These are phyloP conservation scores for Nasonia vitripennis DNA, from an alignment of 1,140 invertebrate genomes.

Conservation along the genomic window DNA sequence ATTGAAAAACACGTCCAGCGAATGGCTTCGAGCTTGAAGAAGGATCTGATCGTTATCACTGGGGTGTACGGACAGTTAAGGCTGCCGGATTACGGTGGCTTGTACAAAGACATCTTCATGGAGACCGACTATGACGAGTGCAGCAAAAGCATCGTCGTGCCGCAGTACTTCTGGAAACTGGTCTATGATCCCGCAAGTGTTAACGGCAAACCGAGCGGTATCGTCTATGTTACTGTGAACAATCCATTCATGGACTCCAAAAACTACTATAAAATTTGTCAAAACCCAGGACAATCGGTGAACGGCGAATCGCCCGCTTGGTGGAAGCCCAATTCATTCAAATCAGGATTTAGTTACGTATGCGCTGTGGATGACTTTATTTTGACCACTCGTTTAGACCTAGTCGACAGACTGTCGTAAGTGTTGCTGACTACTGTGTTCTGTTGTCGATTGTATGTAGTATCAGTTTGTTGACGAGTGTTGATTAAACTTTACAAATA, in stretches of 20 bases:
- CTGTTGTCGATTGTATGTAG: too few species aligned
- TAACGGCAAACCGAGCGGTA: neutral
- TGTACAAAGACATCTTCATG: neutral
- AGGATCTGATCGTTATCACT: neutral
- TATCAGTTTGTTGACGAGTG: too few species aligned
- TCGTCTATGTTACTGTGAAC: neutral
- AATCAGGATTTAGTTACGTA: too few species aligned
- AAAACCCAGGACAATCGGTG: neutral
- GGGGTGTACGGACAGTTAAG: neutral
- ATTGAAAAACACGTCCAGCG: neutral
- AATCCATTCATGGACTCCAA: neutral
- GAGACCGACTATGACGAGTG: neutral
- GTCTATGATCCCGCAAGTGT: neutral
- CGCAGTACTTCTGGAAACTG: neutral
- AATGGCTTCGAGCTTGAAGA: neutral
- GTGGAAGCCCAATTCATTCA: neutral
- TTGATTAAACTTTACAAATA: too few species aligned
- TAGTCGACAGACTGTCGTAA: neutral
- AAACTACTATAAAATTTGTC: neutral
- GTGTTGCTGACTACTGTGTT: too few species aligned
- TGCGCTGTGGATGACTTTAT: neutral
- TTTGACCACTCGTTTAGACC: neutral
- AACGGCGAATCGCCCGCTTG: neutral
- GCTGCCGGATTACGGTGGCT: neutral
- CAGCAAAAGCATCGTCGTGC: neutral